Evolutionary conservation across 2,888 invertebrate species (phyloP).

Genomic region (Chrysodeixis includens): DNA sequence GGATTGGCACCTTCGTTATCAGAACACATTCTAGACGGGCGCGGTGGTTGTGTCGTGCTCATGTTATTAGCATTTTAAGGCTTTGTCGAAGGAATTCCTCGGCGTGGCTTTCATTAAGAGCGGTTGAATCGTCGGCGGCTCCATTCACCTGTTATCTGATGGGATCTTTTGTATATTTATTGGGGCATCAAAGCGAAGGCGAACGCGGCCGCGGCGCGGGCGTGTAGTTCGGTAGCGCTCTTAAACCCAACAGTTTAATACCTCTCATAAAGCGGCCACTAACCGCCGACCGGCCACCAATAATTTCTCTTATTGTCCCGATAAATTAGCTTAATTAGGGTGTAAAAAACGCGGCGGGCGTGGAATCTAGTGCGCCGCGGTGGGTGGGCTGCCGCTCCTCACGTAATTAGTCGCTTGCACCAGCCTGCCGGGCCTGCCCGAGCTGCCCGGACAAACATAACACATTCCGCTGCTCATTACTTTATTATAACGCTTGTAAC

Average conservation of each 20-base stretch:
- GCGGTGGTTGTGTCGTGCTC: conserved; percentile 54
- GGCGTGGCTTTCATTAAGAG: conserved; percentile 70
- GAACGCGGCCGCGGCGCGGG: conserved; percentile 50
- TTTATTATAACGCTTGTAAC: conserved; percentile 6
- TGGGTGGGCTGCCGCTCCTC: conserved; percentile 76
- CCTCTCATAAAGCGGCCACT: conserved; percentile 83
- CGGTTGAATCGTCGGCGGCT: conserved; percentile 58
- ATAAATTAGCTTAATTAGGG: conserved; percentile 89
- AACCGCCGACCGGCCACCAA: conserved; percentile 71
- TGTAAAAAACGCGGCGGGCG: conserved; percentile 83
- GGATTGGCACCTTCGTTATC: conserved; percentile 74
- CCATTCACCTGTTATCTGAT: conserved; percentile 76
- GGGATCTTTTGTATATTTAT: conserved; percentile 84
- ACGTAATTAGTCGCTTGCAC: conserved; percentile 52
- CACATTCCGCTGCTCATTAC: conserved; percentile 9
- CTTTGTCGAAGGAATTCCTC: conserved; percentile 72
- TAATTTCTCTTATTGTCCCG: conserved; percentile 87
- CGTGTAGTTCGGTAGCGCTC: conserved; percentile 86
- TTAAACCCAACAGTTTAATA: conserved; percentile 82
- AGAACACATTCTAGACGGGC: conserved; percentile 66
- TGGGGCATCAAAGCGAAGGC: conserved; percentile 73
- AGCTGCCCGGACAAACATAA: conserved; percentile 1
- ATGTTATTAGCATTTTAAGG: conserved; percentile 75
- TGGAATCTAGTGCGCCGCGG: conserved; percentile 83
- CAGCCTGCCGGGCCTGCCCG: conserved; percentile 12